Base-by-base conservation (phyloP, 2,113 vertebrate genomes). In the Eolophus roseicapilla region DNA sequence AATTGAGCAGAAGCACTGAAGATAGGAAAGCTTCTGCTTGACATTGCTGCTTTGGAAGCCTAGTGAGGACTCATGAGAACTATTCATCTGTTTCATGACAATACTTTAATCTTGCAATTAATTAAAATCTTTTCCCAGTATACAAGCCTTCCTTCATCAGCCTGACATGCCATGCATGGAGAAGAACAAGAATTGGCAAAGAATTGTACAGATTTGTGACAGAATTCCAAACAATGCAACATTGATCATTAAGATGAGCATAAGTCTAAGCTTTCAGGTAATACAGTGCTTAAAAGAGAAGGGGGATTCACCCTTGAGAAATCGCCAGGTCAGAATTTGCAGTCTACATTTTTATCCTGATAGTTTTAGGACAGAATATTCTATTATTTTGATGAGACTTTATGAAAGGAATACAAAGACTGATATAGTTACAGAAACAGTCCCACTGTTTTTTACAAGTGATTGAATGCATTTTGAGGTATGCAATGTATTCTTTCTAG, bases 71-170 rank as follows among this genome's bases (percentile, higher is more conserved):
- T 97, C 96, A 82, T 46, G 96, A 97, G 97, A 91, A 83, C 93
- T 89, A 88, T 96, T 97, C 86, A 90, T 97, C 91, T 97, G 95
- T 95, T 97, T 97, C 97, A 92, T 96, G 96, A 97, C 95, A 96
- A 95, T 96, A 93, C 93, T 97, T 97, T 96, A 95, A 96, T 96
- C 95, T 97, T 95, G 80, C 95, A 96, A 96, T 97, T 97, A 97
- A 97, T 97, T 97, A 97, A 96, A 97, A 94, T 76, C 93, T 96
- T 97, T 94, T 92, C 96, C 92, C 95, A 91, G 90, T 92, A 8
- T 84, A 87, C 90, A 86, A 94, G 70, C 25, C 87, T 97, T 94
- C 84, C 77, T 96, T 97, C 95, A 83, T 95, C 84, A 90, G 74
- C 87, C 59, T 97, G 95, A 94, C 91, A 90, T 79, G 74, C 79